Conservation (phyloP, 2,888 invertebrate species). For the Chrysolina americana region DNA sequence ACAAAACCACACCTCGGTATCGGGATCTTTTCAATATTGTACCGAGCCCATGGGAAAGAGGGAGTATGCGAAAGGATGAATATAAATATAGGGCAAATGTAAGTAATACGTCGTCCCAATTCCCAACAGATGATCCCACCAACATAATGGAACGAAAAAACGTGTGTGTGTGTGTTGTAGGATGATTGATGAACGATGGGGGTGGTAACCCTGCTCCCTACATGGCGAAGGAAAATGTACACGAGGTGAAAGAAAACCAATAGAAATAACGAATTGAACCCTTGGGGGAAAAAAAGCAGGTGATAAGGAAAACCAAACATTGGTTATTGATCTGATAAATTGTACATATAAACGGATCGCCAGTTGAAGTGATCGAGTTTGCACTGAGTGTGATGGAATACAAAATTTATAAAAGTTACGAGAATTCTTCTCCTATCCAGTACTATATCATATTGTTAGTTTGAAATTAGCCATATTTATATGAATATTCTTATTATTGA, state of each 20-base stretch:
- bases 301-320: constrained; percentile 24
- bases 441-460: too few relatives aligned
- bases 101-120: constrained; percentile 45
- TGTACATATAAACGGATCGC: constrained; percentile 11
- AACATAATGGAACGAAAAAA: constrained; percentile 41
- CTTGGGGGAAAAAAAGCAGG: constrained; percentile 12
- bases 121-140: constrained; percentile 45
- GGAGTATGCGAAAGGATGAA: constrained; percentile 29
- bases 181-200: constrained; percentile 42
- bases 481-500: too few relatives aligned
- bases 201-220: constrained; percentile 4
- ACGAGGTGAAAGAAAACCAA: constrained; percentile 35
- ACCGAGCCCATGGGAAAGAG: constrained; percentile 31
- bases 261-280: constrained; percentile 37
- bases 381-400: too few relatives aligned
- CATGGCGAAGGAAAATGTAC: constrained; percentile 18
- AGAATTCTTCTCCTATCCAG: too few relatives aligned
- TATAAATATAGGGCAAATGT: constrained; percentile 46
- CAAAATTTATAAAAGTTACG: too few relatives aligned
- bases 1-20: constrained; percentile 34
- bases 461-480: too few relatives aligned
- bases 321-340: constrained; percentile 24
- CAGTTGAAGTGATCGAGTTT: neutral
- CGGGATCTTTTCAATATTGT: constrained; percentile 43
- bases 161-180: constrained; percentile 35